Percentiles rank a stretch among this genome's conserved stretches.
These are phyloP conservation scores for Hemibagrus wyckioides DNA, from an alignment of 2,113 vertebrate genomes.

Conservation along the genomic window DNA sequence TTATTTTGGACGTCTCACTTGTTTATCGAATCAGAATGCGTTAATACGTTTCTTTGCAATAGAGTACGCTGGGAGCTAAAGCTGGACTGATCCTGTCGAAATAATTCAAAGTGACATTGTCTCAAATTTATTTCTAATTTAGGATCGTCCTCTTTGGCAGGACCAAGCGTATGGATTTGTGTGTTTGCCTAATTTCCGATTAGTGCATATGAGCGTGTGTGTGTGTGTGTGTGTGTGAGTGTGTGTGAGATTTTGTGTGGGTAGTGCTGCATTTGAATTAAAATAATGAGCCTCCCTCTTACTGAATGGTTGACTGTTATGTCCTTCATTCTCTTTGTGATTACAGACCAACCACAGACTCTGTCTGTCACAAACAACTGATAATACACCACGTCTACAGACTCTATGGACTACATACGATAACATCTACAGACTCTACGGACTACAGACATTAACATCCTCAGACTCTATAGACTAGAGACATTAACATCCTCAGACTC, in stretches of 20 bases:
- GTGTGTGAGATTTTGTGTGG: conserved; percentile 73
- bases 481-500: too few relatives aligned
- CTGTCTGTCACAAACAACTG: background rate
- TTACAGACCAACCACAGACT: background rate
- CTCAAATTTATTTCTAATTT: conserved; percentile 22
- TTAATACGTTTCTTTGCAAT: conserved; percentile 37
- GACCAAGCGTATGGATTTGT: conserved; percentile 30
- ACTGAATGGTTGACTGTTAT: conserved; percentile 51
- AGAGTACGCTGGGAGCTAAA: conserved; percentile 4
- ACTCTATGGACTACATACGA: background rate
- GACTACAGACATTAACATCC: background rate
- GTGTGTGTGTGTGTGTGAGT: conserved; percentile 67
- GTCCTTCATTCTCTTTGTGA: background rate
- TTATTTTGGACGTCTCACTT: conserved; percentile 7
- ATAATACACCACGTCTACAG: background rate
- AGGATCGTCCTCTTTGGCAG: conserved; percentile 29
- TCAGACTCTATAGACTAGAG: background rate
- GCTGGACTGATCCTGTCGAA: conserved; percentile 17
- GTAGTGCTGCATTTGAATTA: conserved; percentile 74
- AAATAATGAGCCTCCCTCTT: conserved; percentile 69
- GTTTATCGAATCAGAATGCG: conserved; percentile 17
- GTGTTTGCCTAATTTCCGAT: conserved; percentile 44
- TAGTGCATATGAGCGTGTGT: conserved; percentile 70
- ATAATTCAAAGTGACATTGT: conserved; percentile 16
- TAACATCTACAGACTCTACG: background rate